These are phyloP conservation scores for Perca fluviatilis DNA, from an alignment of 2,113 vertebrate genomes.

Conservation along the genomic window DNA sequence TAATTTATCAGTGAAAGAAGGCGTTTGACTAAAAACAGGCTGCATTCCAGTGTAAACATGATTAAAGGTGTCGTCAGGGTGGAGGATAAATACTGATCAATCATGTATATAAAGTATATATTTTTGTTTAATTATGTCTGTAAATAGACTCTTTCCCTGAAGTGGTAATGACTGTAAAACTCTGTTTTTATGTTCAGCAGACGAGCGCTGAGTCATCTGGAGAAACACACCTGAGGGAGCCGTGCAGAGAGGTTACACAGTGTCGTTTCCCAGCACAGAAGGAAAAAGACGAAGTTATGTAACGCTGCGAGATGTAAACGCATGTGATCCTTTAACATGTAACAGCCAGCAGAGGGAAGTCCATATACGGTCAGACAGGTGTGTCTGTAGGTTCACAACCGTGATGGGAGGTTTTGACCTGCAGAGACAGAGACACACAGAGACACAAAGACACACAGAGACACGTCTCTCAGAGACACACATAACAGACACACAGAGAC, in stretches of 20 bases:
- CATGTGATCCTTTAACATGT: neutral
- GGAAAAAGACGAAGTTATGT: neutral
- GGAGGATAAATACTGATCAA: no score
- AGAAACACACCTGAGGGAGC: neutral
- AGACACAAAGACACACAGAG: neutral
- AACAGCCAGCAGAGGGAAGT: neutral
- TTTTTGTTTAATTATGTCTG: no score
- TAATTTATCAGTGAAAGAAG: no score
- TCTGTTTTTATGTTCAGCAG: no score
- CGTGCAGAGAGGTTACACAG: neutral
- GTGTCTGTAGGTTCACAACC: neutral
- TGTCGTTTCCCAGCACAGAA: neutral
- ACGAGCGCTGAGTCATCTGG: no score
- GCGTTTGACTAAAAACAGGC: no score
- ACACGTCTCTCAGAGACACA: neutral
- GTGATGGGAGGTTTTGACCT: neutral
- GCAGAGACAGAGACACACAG: neutral
- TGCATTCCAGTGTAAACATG: no score
- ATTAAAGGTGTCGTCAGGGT: no score
- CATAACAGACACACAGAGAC: neutral
- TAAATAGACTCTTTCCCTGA: no score
- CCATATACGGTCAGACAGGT: conserved; percentile 8
- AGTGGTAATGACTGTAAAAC: no score
- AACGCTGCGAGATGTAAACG: neutral
- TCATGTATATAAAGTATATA: no score